These are phyloP conservation scores for Puma concolor DNA, from an alignment of 2,113 vertebrate genomes.

Conservation along the genomic window DNA sequence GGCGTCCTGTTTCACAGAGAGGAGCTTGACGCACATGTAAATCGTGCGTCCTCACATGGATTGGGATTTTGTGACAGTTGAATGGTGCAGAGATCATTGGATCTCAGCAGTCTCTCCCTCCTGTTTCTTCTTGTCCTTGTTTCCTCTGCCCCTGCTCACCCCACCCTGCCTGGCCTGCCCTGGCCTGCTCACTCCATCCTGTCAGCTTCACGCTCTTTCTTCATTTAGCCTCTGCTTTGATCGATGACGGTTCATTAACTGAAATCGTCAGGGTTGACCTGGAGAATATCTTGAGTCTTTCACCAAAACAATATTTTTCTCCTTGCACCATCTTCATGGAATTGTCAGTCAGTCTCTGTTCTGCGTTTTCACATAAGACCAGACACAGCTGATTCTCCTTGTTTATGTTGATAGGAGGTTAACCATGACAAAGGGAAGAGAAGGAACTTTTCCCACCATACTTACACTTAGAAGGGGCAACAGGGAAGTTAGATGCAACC, in stretches of 20 bases:
- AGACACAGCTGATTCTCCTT: background rate
- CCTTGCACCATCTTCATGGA: no score
- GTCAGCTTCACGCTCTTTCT: background rate
- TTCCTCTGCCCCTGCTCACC: background rate
- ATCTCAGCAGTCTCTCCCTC: background rate
- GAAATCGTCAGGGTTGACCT: background rate
- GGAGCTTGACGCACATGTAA: background rate
- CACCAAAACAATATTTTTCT: background rate
- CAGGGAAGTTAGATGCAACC: background rate
- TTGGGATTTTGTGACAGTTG: background rate
- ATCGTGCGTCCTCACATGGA: background rate
- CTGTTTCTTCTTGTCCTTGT: background rate
- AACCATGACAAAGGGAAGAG: background rate
- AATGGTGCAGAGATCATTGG: background rate
- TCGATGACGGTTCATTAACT: background rate
- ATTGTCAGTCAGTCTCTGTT: background rate
- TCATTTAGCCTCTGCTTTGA: background rate
- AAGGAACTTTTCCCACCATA: background rate
- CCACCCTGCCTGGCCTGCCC: background rate
- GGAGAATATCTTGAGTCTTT: background rate
- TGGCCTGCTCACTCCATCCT: background rate
- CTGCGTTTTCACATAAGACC: background rate
- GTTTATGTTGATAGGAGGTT: background rate
- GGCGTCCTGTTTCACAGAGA: background rate
- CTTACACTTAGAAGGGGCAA: background rate